Evolutionary conservation across 2,113 vertebrate genomes (phyloP), one percentile per base, ranked within the genome.

Genomic region (Peucedramus taeniatus): DNA sequence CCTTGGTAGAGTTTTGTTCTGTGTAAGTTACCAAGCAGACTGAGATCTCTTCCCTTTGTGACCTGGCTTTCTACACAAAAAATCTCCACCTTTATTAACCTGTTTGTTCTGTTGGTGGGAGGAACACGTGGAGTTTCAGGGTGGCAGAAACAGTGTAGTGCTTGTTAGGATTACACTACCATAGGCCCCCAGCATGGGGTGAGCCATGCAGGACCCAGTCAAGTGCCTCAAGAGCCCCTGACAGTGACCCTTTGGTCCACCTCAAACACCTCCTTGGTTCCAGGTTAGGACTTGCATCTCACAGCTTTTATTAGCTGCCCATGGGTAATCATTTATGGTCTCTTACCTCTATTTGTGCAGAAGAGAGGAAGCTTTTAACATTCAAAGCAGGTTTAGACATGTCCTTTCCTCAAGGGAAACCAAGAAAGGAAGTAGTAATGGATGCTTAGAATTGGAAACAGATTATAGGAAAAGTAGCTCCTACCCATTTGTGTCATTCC

Each of bases 361-460:
- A 90, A 85, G 7, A 5, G 37, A 90, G 50, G 50, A 74, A 35
- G 47, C 71, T 81, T 90, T 90, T 74, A 80, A 83, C 84, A 72
- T 76, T 90, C 87, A 92, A 88, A 94, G 86, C 60, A 75, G 56
- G 51, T 44, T 90, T 54, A 50, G 33, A 33, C 27, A 81, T 44
- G 35, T 74, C 68, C 51, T 56, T 63, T 94, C 69, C 86, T 78
- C 68, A 66, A 28, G 60, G 64, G 72, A 96, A 93, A 90, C 76
- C 44, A 66, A 78, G 83, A 70, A 68, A 56, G 64, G 39, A 88
- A 89, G 76, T 70, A 74, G 37, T 59, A 89, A 88, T 54, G 56
- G 54, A 81, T 78, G 56, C 60, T 83, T 35, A 74, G 82, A 69
- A 83, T 20, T 92, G 66, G 79, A 83, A 91, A 83, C 21, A 47